Base-by-base conservation (phyloP, 2,113 vertebrate species). In the Fukomys damarensis region DNA sequence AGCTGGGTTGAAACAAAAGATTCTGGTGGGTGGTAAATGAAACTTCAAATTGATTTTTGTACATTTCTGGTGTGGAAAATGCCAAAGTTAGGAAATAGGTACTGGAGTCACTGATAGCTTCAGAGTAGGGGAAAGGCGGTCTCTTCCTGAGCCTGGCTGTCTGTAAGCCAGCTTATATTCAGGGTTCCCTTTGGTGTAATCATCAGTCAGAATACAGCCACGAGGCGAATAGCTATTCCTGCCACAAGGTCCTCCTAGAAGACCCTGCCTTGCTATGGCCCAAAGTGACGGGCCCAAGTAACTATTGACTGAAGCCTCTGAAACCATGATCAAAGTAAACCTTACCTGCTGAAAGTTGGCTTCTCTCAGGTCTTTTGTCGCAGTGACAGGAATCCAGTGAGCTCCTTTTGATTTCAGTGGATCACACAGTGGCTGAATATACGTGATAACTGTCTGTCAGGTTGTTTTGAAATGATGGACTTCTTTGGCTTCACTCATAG, bases 41-140 rank as follows among this genome's bases (percentile, higher is more conserved):
- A 83, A 88, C 38, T 76, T 49, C 32, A n/a, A 92, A 32, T 85
- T 63, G 84, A 52, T 58, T 81, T 65, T 49, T 89, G n/a, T 93
- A n/a, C 8, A 91, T 13, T 56, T 89, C 22, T 89, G 1, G 63
- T 76, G 41, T n/a, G 14, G 10, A 65, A 30, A 66, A 72, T 83
- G 26, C 8, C 46, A 46, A 85, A 94, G 63, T 77, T 81, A 63
- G 80, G 43, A 12, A 59, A 3, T 79, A 0, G 30, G 22, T 79
- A 28, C 32, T 79, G 2, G 22, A 77, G 35, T 12, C 9, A 19
- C 32, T 82, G 22, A 52, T 46, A 14, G 2, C 61, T 96, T 93
- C 17, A 68, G 26, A 93, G 76, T 4, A 46, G 11, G 43, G 3
- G 19, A 87, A 84, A 58, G 2, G 16, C 38, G 20, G 66, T 87